Percentiles rank a stretch among this genome's conserved stretches.
Conservation (phyloP, 2,113 vertebrate species). For the Zosterops pallidus region DNA sequence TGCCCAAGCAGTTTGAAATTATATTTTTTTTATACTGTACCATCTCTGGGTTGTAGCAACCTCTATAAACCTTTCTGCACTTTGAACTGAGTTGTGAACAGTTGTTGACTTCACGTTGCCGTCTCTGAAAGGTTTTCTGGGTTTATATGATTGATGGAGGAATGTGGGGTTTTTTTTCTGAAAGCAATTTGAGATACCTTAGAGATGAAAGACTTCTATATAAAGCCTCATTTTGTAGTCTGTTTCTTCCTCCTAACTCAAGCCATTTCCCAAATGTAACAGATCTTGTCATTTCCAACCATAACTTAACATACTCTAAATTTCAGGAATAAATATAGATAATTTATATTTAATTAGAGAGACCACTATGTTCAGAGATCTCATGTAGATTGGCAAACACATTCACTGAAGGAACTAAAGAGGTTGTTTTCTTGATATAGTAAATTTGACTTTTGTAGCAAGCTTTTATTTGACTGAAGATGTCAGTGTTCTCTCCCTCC, state of each 20-base stretch:
- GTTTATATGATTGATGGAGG: not conserved
- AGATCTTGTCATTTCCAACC: not conserved
- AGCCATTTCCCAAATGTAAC: not conserved
- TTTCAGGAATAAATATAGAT: not conserved
- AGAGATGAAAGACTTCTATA: not conserved
- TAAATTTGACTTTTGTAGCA: not conserved
- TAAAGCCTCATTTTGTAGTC: not conserved
- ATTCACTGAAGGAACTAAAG: not conserved
- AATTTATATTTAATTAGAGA: not conserved
- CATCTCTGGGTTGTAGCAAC: not conserved
- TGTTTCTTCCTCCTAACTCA: not conserved
- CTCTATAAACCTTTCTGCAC: not conserved
- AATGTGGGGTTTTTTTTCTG: not conserved
- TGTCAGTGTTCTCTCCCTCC: not conserved
- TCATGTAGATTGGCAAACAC: not conserved
- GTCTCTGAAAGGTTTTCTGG: not conserved
- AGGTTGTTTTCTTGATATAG: not conserved
- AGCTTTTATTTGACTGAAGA: not conserved
- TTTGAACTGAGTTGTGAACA: not conserved
- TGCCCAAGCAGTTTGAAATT: not conserved
- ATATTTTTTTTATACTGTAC: fast-evolving
- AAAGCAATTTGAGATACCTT: not conserved
- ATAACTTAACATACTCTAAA: not conserved
- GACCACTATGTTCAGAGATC: not conserved
- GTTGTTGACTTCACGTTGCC: not conserved